Conservation (phyloP, 2,113 vertebrate species). For the Serinus canaria region DNA sequence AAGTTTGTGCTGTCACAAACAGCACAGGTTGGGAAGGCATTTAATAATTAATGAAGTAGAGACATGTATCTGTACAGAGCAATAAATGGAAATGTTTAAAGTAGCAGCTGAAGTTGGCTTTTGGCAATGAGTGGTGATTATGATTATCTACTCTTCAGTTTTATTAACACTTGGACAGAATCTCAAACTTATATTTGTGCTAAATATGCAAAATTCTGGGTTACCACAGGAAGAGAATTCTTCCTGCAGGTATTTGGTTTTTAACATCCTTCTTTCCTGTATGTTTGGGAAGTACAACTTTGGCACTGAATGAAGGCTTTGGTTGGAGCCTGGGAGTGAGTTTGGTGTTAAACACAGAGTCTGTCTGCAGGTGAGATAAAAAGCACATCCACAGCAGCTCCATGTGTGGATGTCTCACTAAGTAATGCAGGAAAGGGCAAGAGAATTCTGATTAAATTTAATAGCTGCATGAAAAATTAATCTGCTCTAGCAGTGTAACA, state of each 20-base stretch:
- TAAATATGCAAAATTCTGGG: not conserved
- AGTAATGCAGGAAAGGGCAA: not conserved
- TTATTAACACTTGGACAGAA: not conserved
- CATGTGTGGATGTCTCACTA: rapidly evolving
- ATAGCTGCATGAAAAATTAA: not conserved
- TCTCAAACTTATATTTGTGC: not conserved
- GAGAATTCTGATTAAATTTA: not conserved
- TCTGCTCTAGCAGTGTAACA: not conserved
- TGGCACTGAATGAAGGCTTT: not conserved
- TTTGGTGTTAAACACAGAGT: not conserved
- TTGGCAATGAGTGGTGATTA: not conserved
- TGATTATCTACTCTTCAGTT: not conserved
- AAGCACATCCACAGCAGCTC: not conserved
- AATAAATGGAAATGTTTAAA: not conserved
- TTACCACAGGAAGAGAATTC: not conserved
- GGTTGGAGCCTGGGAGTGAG: not conserved
- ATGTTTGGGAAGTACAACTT: not conserved
- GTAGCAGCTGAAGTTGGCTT: not conserved
- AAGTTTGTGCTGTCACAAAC: not conserved
- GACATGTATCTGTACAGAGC: not conserved
- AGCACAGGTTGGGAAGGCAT: not conserved
- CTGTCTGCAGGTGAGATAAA: not conserved
- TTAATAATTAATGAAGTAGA: not conserved
- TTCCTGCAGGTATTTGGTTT: not conserved
- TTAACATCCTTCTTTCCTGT: not conserved